Evolutionary conservation across 2,888 invertebrate genomes (phyloP), one percentile per base, ranked within the genome.

Genomic region (Osmoderma eremita): DNA sequence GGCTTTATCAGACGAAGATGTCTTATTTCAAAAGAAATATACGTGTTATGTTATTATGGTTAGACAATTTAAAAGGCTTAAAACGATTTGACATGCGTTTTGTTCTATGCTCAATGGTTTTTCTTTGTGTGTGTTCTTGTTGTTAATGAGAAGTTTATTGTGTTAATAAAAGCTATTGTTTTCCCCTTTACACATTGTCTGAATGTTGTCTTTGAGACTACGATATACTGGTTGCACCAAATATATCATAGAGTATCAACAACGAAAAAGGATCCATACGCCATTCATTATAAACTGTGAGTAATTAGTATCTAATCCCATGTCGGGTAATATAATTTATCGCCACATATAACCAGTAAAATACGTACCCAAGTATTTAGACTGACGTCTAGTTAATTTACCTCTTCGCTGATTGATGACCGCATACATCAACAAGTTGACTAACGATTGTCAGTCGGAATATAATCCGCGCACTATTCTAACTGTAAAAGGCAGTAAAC

Each of bases 341-440:
- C 38, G 53, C 12, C 38, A 18, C 38, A 38, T 53, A 38, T 42
- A 56, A 56, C 38, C 41, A 56, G 41, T 39, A 56, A 39, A 56
- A 36, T 30, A 6, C 20, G 56, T 53, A 53, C 38, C 38, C 53
- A 38, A 53, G 53, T 53, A 38, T 53, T 53, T 36, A 53, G 36
- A 53, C 8, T 13, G 56, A 56, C 39, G 39, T 56, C n/a, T 56
- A 41, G 56, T 41, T 56, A 56, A 56, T 56, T 56, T 56, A 22
- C 41, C 41, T 41, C 18, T 41, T 41, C 20, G 13, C 56, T 56
- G 56, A 56, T 56, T 56, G 56, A 56, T 41, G 56, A 22, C 41
- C n/a, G 13, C 24, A 56, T 22, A 41, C 41, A 39, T 56, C 56
- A 56, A 56, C 41, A 22, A 56, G 56, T 56, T 56, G 41, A 41